Evolutionary conservation across 2,113 vertebrate genomes (phyloP).

Genomic region (Prinia subflava): DNA sequence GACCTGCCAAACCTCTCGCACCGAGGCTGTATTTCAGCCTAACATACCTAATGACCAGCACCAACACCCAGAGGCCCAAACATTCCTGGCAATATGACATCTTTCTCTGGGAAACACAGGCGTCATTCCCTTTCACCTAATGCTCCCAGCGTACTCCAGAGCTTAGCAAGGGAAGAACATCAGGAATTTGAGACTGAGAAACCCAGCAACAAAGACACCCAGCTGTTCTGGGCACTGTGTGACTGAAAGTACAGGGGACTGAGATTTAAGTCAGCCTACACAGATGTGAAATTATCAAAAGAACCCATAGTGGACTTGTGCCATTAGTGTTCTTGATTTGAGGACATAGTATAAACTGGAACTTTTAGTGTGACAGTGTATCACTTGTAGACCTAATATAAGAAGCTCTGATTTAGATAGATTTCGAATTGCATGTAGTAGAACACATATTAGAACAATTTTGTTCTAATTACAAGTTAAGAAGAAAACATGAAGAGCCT

Average conservation of each 20-base stretch:
- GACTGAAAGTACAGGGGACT: neutral
- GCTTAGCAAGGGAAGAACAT: neutral
- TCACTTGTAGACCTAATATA: neutral
- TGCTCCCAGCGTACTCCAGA: neutral
- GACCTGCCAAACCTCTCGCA: neutral
- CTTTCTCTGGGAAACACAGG: neutral
- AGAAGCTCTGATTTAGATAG: neutral
- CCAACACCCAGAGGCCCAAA: too few species aligned
- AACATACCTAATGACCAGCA: accelerated
- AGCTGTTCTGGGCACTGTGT: neutral
- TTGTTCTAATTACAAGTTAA: neutral
- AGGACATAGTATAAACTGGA: neutral
- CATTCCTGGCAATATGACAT: too few species aligned
- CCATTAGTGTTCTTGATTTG: neutral
- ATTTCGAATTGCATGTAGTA: neutral
- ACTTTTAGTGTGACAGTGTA: neutral
- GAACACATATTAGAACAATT: neutral
- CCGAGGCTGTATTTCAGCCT: neutral
- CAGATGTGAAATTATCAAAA: neutral
- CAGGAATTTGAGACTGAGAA: neutral
- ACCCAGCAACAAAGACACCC: neutral
- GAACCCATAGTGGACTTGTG: neutral
- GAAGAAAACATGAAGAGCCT: neutral
- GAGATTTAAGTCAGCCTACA: neutral
- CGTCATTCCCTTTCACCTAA: neutral